Evolutionary conservation across 2,113 vertebrate species (phyloP).

Genomic region (Corynorhinus townsendii): DNA sequence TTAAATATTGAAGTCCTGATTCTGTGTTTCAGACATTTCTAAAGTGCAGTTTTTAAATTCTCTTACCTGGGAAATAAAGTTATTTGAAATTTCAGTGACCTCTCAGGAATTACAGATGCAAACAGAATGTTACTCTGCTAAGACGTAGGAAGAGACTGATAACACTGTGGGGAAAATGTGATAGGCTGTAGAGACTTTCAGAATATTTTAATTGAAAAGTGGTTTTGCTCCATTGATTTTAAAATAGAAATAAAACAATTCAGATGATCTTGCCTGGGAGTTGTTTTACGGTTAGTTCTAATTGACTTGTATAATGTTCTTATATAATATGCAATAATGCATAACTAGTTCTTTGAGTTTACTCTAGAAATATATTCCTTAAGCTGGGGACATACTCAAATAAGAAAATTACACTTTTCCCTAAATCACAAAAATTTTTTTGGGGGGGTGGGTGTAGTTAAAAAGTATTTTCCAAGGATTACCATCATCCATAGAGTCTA

Average conservation of each 20-base stretch:
- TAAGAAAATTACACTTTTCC: neutral
- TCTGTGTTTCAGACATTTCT: neutral
- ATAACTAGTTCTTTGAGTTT: conserved; percentile 36
- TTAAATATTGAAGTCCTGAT: neutral
- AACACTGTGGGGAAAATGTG: neutral
- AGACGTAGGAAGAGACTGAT: neutral
- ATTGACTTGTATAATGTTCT: neutral
- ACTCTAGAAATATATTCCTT: neutral
- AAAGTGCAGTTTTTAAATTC: neutral
- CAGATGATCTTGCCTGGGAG: neutral
- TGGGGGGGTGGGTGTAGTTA: neutral
- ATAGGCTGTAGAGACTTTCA: neutral
- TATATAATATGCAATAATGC: neutral
- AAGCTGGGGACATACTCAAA: neutral
- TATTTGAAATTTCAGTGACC: conserved; percentile 1
- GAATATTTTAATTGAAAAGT: neutral
- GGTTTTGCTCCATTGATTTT: conserved; percentile 11
- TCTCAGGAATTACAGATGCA: neutral
- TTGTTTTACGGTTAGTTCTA: conserved; percentile 31
- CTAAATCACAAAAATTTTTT: neutral
- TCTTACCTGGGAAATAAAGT: neutral
- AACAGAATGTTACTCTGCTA: neutral
- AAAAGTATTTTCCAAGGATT: neutral
- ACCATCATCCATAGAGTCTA: neutral
- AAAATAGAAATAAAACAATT: conserved; percentile 46